A percentile compares a stretch with the other conserved stretches of the same genome.
Conservation (phyloP, 2,113 vertebrate genomes). For the Podarcis muralis region DNA sequence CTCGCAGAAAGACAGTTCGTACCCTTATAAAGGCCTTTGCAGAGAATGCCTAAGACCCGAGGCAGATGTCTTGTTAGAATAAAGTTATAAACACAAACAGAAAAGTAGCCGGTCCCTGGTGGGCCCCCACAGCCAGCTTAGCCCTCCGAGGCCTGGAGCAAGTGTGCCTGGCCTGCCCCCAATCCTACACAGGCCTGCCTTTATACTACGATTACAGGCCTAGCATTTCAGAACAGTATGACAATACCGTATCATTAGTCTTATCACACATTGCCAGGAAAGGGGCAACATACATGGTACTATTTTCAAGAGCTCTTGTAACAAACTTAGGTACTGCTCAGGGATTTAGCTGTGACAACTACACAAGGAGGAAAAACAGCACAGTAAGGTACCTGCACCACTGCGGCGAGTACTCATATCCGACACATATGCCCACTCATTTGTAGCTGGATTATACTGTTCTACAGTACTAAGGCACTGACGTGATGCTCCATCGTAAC, state of each 20-base stretch:
- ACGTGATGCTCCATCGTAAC: slow-evolving; percentile 93
- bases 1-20: too few species aligned
- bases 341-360: background rate
- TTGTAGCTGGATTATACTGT: slow-evolving; percentile 89
- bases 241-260: background rate
- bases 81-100: too few species aligned
- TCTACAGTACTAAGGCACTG: slow-evolving; percentile 97
- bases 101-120: too few species aligned
- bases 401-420: slow-evolving; percentile 98
- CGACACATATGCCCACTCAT: slow-evolving; percentile 90
- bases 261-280: background rate
- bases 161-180: too few species aligned
- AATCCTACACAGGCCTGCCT: too few species aligned
- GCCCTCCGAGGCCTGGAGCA: too few species aligned
- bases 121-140: too few species aligned
- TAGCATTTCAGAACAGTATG: background rate
- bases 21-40: too few species aligned
- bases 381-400: slow-evolving; percentile 84
- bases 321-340: background rate
- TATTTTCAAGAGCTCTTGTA: background rate
- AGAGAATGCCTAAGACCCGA: too few species aligned
- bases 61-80: too few species aligned
- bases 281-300: background rate
- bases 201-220: background rate
- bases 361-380: rapidly evolving